Percentiles rank a stretch among this genome's conserved stretches.
phyloP scores from a whole-genome alignment of 2,888 invertebrate species.

The Microplitis deprimator region DNA sequence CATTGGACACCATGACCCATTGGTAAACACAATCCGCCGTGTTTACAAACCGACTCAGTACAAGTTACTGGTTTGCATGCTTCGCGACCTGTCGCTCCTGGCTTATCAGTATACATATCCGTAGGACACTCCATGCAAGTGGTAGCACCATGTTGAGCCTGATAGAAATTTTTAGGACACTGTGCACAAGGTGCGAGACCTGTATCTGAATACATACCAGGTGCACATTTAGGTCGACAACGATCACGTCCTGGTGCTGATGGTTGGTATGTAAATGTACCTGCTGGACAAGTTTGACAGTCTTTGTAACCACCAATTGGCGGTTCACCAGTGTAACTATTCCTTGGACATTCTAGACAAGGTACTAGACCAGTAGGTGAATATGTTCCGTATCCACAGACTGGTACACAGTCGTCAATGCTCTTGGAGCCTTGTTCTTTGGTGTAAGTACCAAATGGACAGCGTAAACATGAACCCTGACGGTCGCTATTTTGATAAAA shows the following conservation, averaged over 20 bases:
- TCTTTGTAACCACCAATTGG: slow-evolving; percentile 93
- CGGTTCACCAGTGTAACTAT: slow-evolving; percentile 90
- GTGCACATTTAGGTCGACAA: slow-evolving; percentile 89
- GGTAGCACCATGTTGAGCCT: slow-evolving; percentile 86
- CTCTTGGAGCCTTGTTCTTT: slow-evolving; percentile 91
- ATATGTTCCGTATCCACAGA: slow-evolving; percentile 96
- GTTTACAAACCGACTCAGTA: slow-evolving; percentile 89
- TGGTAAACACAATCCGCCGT: slow-evolving; percentile 91
- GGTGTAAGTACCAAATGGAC: slow-evolving; percentile 94
- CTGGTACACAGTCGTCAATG: slow-evolving; percentile 89
- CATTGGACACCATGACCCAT: slow-evolving; percentile 92
- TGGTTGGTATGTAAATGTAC: slow-evolving; percentile 91
- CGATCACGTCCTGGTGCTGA: slow-evolving; percentile 87
- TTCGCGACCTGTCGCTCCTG: slow-evolving; percentile 86
- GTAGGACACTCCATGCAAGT: slow-evolving; percentile 92
- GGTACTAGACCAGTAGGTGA: slow-evolving; percentile 95
- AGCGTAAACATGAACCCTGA: slow-evolving; percentile 90
- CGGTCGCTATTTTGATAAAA: slow-evolving; percentile 94
- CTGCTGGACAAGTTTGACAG: slow-evolving; percentile 92
- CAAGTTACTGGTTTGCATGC: slow-evolving; percentile 92
- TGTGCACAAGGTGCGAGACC: slow-evolving; percentile 94
- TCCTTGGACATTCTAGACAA: slow-evolving; percentile 93
- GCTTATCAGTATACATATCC: slow-evolving; percentile 87
- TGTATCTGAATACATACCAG: slow-evolving; percentile 93
- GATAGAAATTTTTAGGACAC: slow-evolving; percentile 94